Conservation (phyloP, 2,113 vertebrate genomes). For the Psilopsiagon aymara region DNA sequence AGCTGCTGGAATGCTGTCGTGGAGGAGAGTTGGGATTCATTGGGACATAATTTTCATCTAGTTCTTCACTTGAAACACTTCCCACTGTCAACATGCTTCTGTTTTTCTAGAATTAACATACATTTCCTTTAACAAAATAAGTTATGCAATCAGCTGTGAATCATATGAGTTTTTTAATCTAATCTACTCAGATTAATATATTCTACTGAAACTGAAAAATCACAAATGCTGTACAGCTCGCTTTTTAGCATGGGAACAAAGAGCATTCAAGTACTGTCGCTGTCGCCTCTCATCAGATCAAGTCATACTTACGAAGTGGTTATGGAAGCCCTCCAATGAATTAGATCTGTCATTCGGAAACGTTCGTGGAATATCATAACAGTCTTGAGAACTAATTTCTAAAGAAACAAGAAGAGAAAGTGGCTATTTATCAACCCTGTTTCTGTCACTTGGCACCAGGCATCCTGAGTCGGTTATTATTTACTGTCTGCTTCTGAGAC, state of each 20-base stretch:
- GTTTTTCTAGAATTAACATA: constrained; percentile 88
- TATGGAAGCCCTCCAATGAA: constrained; percentile 94
- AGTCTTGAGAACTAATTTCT: constrained; percentile 97
- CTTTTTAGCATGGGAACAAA: neutral
- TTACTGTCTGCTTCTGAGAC: constrained; percentile 4
- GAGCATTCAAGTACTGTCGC: neutral
- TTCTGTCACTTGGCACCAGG: neutral
- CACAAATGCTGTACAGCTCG: neutral
- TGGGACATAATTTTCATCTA: constrained; percentile 97
- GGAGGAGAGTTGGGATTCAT: constrained; percentile 97
- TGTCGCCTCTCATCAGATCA: neutral
- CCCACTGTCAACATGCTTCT: constrained; percentile 91
- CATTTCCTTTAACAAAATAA: constrained; percentile 72
- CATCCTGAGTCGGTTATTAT: neutral
- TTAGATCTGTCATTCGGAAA: constrained; percentile 92
- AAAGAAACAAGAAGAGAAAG: constrained; percentile 65
- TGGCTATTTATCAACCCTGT: constrained; percentile 28
- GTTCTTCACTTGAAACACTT: constrained; percentile 90
- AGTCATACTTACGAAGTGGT: constrained; percentile 91
- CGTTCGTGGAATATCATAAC: constrained; percentile 94
- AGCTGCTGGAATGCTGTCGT: constrained; percentile 90
- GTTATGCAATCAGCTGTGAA: constrained; percentile 48
- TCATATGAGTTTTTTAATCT: constrained; percentile 46
- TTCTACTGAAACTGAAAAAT: constrained; percentile 2
- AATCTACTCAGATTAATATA: constrained; percentile 21